A percentile compares a stretch with the other conserved stretches of the same genome.
Evolutionary conservation across 2,113 vertebrate genomes (phyloP).

Genomic region (Scophthalmus maximus): DNA sequence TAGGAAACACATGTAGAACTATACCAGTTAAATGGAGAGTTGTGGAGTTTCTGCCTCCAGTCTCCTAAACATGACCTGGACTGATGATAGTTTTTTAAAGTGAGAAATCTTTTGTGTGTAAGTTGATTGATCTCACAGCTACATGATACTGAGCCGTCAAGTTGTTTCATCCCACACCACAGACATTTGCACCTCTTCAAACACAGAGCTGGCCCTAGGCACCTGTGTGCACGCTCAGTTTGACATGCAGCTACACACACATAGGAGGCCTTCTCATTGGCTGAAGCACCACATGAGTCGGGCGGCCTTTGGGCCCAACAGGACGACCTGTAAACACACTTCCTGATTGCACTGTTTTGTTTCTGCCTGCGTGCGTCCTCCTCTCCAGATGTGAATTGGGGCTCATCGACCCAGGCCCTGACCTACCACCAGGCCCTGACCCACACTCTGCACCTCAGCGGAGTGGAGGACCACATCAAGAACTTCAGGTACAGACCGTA

Average conservation of each 20-base stretch:
- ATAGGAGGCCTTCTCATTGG: slow-evolving; percentile 34
- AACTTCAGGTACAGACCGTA: slow-evolving; percentile 90
- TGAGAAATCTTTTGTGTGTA: neutral
- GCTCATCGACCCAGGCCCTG: slow-evolving; percentile 97
- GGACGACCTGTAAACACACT: slow-evolving; percentile 52
- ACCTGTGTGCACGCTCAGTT: slow-evolving; percentile 65
- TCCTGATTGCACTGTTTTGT: slow-evolving; percentile 53
- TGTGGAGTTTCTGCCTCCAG: neutral
- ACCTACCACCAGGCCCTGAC: slow-evolving; percentile 95
- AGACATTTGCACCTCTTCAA: slow-evolving; percentile 15
- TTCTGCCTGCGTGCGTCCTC: slow-evolving; percentile 58
- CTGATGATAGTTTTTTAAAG: neutral
- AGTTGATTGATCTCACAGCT: neutral
- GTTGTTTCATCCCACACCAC: neutral
- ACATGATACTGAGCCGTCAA: neutral
- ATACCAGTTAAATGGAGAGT: neutral
- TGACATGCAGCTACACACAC: slow-evolving; percentile 74
- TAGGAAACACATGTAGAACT: too few species aligned
- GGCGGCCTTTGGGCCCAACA: slow-evolving; percentile 19
- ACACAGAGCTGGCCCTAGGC: slow-evolving; percentile 31
- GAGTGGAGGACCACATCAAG: slow-evolving; percentile 97
- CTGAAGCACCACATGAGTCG: slow-evolving; percentile 55
- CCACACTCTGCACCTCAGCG: slow-evolving; percentile 93
- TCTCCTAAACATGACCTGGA: neutral
- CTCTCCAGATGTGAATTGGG: slow-evolving; percentile 97